Percentiles rank a stretch among this genome's conserved stretches.
Evolutionary conservation across 2,113 vertebrate genomes (phyloP).

Genomic region (Eonycteris spelaea): DNA sequence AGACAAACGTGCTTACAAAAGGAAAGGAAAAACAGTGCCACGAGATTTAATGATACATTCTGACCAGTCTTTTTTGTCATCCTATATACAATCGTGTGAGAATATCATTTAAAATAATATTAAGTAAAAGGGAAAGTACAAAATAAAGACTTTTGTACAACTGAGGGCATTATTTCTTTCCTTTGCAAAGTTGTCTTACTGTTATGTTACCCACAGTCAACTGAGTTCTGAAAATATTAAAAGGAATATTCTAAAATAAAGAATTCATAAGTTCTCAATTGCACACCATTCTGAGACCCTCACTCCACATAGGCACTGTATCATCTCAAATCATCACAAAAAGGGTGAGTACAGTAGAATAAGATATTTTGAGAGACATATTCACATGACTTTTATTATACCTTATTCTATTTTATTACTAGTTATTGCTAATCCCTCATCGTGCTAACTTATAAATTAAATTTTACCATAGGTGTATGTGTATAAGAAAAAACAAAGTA

Average conservation of each 20-base stretch:
- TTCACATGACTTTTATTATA: neutral
- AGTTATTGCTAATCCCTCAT: neutral
- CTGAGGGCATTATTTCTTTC: neutral
- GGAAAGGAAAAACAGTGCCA: neutral
- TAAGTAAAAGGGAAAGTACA: neutral
- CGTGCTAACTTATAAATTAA: neutral
- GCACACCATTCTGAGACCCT: neutral
- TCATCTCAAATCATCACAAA: too few species aligned
- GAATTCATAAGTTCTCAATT: too few species aligned
- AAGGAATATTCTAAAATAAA: neutral
- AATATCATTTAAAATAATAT: neutral
- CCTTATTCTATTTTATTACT: neutral
- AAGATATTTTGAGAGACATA: neutral
- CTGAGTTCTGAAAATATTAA: neutral
- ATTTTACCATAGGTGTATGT: too few species aligned
- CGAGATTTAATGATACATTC: neutral
- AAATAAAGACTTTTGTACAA: neutral
- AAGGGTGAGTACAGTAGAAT: neutral
- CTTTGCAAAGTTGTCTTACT: constrained; percentile 1
- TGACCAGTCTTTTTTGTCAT: neutral
- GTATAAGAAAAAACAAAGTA: neutral
- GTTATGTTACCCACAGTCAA: neutral
- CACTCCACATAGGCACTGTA: too few species aligned
- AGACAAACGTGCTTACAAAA: constrained; percentile 8
- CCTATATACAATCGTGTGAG: neutral